Evolutionary conservation across 2,797 vertebrate genomes (phyloP).

Genomic region (Garrulus glandarius): DNA sequence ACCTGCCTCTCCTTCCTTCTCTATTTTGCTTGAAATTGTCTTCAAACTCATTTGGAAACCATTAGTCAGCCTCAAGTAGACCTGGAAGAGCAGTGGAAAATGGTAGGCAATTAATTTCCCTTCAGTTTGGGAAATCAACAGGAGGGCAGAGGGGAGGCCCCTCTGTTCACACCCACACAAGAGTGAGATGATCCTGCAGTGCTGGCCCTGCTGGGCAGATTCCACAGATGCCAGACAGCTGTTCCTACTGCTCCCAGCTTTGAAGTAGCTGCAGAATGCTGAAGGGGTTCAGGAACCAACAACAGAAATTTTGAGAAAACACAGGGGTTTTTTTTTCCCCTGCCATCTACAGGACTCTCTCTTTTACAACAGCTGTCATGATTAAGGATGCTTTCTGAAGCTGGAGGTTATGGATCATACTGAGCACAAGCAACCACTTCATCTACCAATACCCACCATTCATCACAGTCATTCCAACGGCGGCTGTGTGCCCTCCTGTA

Average conservation of each 20-base stretch:
- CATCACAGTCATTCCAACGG: neutral
- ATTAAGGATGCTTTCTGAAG: neutral
- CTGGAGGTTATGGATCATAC: neutral
- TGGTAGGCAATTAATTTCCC: neutral
- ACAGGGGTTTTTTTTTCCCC: fast-evolving
- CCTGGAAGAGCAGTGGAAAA: neutral
- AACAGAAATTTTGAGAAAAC: neutral
- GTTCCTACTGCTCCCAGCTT: neutral
- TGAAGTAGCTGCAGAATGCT: neutral
- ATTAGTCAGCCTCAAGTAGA: neutral
- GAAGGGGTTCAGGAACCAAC: neutral
- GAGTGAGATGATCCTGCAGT: neutral
- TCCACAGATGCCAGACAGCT: neutral
- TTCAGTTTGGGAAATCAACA: neutral
- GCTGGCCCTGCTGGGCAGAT: neutral
- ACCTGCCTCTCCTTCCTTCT: neutral
- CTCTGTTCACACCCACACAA: neutral
- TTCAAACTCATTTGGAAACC: neutral
- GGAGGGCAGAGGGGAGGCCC: neutral
- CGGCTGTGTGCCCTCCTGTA: neutral
- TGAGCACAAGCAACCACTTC: neutral
- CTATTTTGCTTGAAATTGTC: neutral
- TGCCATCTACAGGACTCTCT: neutral
- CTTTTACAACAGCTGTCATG: neutral
- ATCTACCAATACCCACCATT: neutral